Conservation (phyloP, 1,140 invertebrate species). For the Drosophila melanogaster region Release_6_plus_ISO1_MT NT_033777.3:12269001-12269500, state of each 20-base stretch:
- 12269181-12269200: slow-evolving; percentile 44
- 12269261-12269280: background rate
- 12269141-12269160: slow-evolving; percentile 45
- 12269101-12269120: background rate
- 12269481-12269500: slow-evolving; percentile 40
- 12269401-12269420: slow-evolving; percentile 48
- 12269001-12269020: slow-evolving; percentile 64
- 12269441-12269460: slow-evolving; percentile 67
- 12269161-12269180: slow-evolving; percentile 51
- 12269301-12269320: background rate
- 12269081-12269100: slow-evolving; percentile 6
- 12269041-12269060: slow-evolving; percentile 42
- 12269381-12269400: slow-evolving; percentile 33
- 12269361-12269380: slow-evolving; percentile 33
- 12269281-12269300: slow-evolving; percentile 4
- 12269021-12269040: slow-evolving; percentile 43
- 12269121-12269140: slow-evolving; percentile 8
- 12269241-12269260: slow-evolving; percentile 23
- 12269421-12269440: slow-evolving; percentile 64
- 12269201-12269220: slow-evolving; percentile 35
- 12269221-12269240: slow-evolving; percentile 60
- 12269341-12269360: slow-evolving; percentile 41
- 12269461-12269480: slow-evolving; percentile 29
- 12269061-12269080: slow-evolving; percentile 34
- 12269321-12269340: slow-evolving; percentile 41